phyloP scores from a whole-genome alignment of 2,888 invertebrate species.

The Hecatera dysodea region DNA sequence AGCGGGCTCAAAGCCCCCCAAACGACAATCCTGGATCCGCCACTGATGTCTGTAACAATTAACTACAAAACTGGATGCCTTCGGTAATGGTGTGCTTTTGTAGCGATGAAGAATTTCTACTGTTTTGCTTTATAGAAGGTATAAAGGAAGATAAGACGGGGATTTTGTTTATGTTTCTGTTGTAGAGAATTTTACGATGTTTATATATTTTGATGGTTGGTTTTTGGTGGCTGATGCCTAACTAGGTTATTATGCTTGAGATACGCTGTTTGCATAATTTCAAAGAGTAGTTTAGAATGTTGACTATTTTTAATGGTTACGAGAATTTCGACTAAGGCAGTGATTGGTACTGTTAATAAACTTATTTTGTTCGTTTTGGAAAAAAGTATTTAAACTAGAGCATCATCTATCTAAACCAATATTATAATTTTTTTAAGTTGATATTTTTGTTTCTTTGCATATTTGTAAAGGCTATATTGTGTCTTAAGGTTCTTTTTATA shows the following conservation, averaged over 20 bases:
- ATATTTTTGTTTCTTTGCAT: too few relatives aligned
- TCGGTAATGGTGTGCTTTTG: conserved; percentile 41
- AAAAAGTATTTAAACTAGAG: too few relatives aligned
- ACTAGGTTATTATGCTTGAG: neutral
- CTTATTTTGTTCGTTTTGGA: too few relatives aligned
- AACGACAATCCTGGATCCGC: too few relatives aligned
- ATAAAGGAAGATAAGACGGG: conserved; percentile 32
- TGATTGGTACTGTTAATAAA: too few relatives aligned
- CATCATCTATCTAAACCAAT: too few relatives aligned
- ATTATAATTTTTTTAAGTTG: too few relatives aligned
- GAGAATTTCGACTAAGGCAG: too few relatives aligned
- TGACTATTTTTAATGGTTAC: too few relatives aligned
- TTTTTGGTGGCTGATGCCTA: neutral
- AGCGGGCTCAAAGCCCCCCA: too few relatives aligned
- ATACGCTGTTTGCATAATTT: neutral
- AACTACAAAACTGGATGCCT: conserved; percentile 48
- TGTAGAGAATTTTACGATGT: neutral
- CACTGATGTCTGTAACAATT: conserved; percentile 25
- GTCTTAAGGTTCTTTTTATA: too few relatives aligned
- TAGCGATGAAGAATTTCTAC: conserved; percentile 43
- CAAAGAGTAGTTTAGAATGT: neutral
- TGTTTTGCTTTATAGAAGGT: conserved; percentile 24
- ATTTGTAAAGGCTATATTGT: too few relatives aligned
- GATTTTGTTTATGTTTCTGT: conserved; percentile 16
- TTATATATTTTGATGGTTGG: neutral